A percentile compares a stretch with the other conserved stretches of the same genome.
Conservation (phyloP, 1,140 invertebrate genomes). For the Aleiodes sp. region DNA sequence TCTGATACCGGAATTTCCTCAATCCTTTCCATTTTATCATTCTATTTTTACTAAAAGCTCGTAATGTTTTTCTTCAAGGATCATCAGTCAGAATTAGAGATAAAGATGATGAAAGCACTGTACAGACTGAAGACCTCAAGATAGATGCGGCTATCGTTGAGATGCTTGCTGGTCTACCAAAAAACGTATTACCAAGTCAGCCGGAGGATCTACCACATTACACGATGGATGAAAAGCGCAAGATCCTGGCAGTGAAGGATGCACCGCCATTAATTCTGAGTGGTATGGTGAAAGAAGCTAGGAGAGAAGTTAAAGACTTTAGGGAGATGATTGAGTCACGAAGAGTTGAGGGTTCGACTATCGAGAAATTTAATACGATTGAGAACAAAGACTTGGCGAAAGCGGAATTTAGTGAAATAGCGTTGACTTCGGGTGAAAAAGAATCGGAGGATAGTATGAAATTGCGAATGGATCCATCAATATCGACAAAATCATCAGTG, state of each 20-base stretch:
- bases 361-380: neutral
- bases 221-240: conserved; percentile 17
- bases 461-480: neutral
- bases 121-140: conserved; percentile 8
- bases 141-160: conserved; percentile 29
- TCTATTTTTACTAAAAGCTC: conserved; percentile 1
- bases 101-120: neutral
- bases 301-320: neutral
- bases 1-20: neutral
- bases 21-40: neutral
- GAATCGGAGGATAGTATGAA: neutral
- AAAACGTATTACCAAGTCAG: conserved; percentile 28
- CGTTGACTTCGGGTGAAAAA: neutral
- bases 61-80: conserved; percentile 13
- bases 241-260: conserved; percentile 29
- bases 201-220: conserved; percentile 25
- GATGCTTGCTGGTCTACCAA: conserved; percentile 32
- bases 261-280: conserved; percentile 22
- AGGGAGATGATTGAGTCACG: neutral
- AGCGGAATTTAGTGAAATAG: neutral
- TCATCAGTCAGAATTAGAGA: neutral
- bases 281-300: conserved; percentile 20
- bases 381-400: neutral
- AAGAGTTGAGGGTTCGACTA: neutral
- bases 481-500: neutral